phyloP scores from a whole-genome alignment of 2,113 vertebrate genomes.

The Lepus europaeus region DNA sequence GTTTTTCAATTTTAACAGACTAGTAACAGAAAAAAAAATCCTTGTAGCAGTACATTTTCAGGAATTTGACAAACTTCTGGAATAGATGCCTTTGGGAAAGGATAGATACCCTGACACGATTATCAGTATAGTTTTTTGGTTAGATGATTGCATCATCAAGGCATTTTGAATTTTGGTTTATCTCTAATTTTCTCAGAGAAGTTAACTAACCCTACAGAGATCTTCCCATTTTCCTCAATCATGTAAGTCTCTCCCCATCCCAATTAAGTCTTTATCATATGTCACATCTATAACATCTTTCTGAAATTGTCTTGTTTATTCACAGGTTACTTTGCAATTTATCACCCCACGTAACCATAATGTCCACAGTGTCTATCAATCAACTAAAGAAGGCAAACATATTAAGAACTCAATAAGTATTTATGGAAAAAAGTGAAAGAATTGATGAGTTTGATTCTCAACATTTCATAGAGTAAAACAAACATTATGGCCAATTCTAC shows the following conservation, averaged over 20 bases:
- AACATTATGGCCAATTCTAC: neutral
- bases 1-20: neutral
- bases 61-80: neutral
- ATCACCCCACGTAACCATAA: neutral
- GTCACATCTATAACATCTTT: neutral
- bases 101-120: neutral
- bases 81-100: neutral
- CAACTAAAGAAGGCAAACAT: neutral
- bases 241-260: neutral
- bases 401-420: neutral
- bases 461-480: neutral
- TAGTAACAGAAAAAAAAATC: neutral
- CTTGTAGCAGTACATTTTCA: neutral
- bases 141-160: neutral
- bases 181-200: neutral
- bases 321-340: neutral
- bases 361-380: neutral
- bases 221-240: neutral
- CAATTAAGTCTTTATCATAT: neutral
- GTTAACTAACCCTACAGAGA: neutral
- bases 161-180: neutral
- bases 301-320: neutral
- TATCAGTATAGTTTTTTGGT: neutral
- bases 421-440: neutral
- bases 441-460: neutral